Conservation (phyloP, 2,797 vertebrate species). For the Platyrinchus mystaceus region DNA sequence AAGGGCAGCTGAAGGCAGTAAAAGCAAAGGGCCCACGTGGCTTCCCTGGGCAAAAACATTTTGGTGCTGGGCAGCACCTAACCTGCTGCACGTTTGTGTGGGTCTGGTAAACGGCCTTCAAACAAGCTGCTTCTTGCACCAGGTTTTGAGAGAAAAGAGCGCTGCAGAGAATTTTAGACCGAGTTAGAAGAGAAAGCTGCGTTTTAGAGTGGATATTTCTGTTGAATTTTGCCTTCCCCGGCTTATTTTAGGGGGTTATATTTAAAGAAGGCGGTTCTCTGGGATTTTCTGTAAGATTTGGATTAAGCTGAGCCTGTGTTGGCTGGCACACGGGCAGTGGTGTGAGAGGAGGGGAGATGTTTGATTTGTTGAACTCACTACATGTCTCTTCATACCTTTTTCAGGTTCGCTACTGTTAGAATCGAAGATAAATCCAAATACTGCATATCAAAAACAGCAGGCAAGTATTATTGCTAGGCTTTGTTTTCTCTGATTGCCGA, state of each 20-base stretch:
- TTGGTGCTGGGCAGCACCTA: neutral
- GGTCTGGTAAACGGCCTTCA: neutral
- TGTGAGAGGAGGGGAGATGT: neutral
- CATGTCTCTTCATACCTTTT: conserved; percentile 61
- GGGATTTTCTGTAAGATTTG: neutral
- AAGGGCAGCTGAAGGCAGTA: conserved; percentile 42
- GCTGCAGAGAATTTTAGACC: neutral
- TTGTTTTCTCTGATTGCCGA: conserved; percentile 4
- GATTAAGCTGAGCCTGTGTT: neutral
- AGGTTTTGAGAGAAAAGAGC: neutral
- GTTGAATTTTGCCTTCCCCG: neutral
- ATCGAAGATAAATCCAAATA: conserved; percentile 98
- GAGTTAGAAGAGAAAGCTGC: neutral
- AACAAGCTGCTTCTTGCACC: neutral
- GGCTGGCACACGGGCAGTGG: neutral
- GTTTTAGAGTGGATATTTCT: neutral
- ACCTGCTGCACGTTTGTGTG: neutral
- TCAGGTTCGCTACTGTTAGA: conserved; percentile 95
- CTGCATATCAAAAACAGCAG: conserved; percentile 99
- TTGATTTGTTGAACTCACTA: conserved; percentile 11
- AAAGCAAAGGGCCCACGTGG: neutral
- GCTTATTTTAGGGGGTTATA: neutral
- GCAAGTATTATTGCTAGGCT: conserved; percentile 77
- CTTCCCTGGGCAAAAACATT: neutral
- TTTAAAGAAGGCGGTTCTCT: neutral